Conservation (phyloP, 2,888 invertebrate species). For the Mythimna vitellina region DNA sequence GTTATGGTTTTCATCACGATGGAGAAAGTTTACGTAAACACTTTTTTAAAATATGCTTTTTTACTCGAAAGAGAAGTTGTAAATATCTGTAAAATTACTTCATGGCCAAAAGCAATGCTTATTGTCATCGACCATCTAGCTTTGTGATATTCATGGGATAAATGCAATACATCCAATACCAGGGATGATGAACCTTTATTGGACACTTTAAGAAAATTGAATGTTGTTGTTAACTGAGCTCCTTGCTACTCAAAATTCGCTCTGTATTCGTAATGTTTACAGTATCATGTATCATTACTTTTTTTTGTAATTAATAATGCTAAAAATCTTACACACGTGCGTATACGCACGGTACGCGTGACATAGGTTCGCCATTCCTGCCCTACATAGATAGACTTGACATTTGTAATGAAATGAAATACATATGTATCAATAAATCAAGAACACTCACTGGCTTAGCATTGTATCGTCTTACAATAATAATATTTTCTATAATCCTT, state of each 20-base stretch:
- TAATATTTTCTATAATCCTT: background rate
- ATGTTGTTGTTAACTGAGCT: too few species aligned
- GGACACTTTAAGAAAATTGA: too few species aligned
- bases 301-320: too few species aligned
- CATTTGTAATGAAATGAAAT: background rate
- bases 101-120: conserved; percentile 18
- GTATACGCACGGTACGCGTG: too few species aligned
- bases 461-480: background rate
- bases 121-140: background rate
- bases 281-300: too few species aligned
- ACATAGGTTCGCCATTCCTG: too few species aligned
- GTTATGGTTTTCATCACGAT: conserved; percentile 4
- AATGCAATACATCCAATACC: background rate
- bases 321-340: too few species aligned
- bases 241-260: too few species aligned
- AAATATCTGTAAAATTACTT: conserved; percentile 4
- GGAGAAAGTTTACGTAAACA: background rate
- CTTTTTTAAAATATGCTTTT: background rate
- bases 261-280: too few species aligned
- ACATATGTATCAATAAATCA: background rate
- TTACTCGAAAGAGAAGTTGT: background rate
- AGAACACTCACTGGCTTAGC: background rate
- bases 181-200: too few species aligned
- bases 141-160: background rate
- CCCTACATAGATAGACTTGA: too few species aligned